Evolutionary conservation across 2,797 vertebrate species (phyloP).

Genomic region (Bradypus variegatus): DNA sequence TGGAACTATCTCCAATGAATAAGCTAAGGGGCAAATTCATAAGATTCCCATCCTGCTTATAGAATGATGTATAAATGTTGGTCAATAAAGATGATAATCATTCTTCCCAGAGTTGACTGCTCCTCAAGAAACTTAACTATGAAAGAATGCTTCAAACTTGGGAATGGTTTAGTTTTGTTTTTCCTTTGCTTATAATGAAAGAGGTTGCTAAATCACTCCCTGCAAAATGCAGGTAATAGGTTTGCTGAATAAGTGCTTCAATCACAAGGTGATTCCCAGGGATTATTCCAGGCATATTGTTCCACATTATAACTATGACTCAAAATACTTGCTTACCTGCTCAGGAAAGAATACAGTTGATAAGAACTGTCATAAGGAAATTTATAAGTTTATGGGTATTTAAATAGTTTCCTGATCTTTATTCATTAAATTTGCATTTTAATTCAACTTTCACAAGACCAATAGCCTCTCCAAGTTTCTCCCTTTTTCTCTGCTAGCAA

Average conservation of each 20-base stretch:
- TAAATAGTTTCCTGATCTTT: slow-evolving; percentile 13
- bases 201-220: slow-evolving; percentile 40
- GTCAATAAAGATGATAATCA: background rate
- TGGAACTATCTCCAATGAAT: background rate
- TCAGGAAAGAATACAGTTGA: slow-evolving; percentile 21
- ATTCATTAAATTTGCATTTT: slow-evolving; percentile 12
- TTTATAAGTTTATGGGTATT: slow-evolving; percentile 18
- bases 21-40: slow-evolving; percentile 16
- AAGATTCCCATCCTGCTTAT: background rate
- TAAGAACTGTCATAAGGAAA: slow-evolving; percentile 44
- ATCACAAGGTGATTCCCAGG: slow-evolving; percentile 43
- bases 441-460: slow-evolving; percentile 24
- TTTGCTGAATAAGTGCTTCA: slow-evolving; percentile 51
- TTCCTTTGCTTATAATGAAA: slow-evolving; percentile 24
- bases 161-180: background rate
- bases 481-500: background rate
- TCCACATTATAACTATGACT: slow-evolving; percentile 43
- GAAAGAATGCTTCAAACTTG: slow-evolving; percentile 6
- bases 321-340: slow-evolving; percentile 44
- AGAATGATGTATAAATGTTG: slow-evolving; percentile 13
- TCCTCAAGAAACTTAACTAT: slow-evolving; percentile 31
- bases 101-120: background rate
- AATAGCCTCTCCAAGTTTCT: background rate
- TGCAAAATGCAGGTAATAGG: slow-evolving; percentile 38
- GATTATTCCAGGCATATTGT: slow-evolving; percentile 16